These are phyloP conservation scores for Hipparchia sbordonii DNA, from an alignment of 2,888 invertebrate genomes.

Conservation along the genomic window DNA sequence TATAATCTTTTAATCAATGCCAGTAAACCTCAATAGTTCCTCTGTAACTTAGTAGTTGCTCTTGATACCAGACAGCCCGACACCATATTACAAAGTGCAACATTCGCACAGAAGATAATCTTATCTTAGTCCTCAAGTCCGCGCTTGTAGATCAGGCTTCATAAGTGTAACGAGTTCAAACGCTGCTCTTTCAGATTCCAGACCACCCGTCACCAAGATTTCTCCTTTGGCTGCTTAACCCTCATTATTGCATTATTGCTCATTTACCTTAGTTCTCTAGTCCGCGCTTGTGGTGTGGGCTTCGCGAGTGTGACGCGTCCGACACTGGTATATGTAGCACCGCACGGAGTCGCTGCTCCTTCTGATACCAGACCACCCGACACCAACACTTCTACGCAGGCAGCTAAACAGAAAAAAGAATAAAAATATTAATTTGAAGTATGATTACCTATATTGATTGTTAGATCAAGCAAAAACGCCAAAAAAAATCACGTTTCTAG, in stretches of 20 bases:
- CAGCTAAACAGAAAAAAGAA: slow-evolving; percentile 51
- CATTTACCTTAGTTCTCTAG: slow-evolving; percentile 70
- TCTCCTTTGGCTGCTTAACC: too few species aligned
- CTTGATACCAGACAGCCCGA: slow-evolving; percentile 77
- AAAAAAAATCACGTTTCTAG: too few species aligned
- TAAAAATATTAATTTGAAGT: not conserved
- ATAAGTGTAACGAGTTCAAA: too few species aligned
- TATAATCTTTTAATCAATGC: not conserved
- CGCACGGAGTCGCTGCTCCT: slow-evolving; percentile 77
- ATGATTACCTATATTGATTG: too few species aligned
- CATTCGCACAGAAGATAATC: slow-evolving; percentile 33
- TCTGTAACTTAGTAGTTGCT: slow-evolving; percentile 75
- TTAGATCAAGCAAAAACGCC: too few species aligned
- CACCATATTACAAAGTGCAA: slow-evolving; percentile 53
- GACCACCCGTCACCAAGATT: too few species aligned
- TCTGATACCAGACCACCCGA: slow-evolving; percentile 76
- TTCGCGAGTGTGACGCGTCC: slow-evolving; percentile 72
- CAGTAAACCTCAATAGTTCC: slow-evolving; percentile 51
- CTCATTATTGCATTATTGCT: not conserved
- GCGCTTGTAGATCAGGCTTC: too few species aligned
- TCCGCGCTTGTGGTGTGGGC: slow-evolving; percentile 68
- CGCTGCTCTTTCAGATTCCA: too few species aligned
- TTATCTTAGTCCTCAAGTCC: too few species aligned
- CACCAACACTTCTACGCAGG: slow-evolving; percentile 75
- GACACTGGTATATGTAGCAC: slow-evolving; percentile 77